Percentiles rank a stretch among this genome's conserved stretches.
Evolutionary conservation across 2,888 invertebrate species (phyloP).

Genomic region (Mechanitis mazaeus): DNA sequence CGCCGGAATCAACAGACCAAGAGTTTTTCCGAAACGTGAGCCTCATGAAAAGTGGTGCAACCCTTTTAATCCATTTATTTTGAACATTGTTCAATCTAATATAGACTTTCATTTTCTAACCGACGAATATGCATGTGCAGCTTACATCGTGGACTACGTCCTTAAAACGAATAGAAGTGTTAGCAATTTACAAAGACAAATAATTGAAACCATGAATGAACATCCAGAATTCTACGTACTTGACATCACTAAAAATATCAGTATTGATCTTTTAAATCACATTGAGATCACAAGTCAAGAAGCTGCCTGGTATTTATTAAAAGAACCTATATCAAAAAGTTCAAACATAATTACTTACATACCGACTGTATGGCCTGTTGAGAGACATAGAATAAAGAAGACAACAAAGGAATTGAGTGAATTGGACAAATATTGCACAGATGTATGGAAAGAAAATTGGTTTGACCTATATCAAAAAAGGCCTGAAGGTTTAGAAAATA

Average conservation of each 20-base stretch:
- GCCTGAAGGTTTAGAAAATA: too few relatives aligned
- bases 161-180: slow-evolving; percentile 43
- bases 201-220: slow-evolving; percentile 35
- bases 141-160: slow-evolving; percentile 46
- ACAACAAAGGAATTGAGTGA: too few relatives aligned
- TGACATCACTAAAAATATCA: slow-evolving; percentile 30
- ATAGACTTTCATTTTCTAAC: slow-evolving; percentile 32
- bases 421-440: too few relatives aligned
- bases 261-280: slow-evolving; percentile 37
- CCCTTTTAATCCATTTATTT: slow-evolving; percentile 49
- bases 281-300: slow-evolving; percentile 49
- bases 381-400: too few relatives aligned
- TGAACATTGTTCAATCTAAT: slow-evolving; percentile 36
- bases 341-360: too few relatives aligned
- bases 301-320: slow-evolving; percentile 38
- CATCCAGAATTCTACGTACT: slow-evolving; percentile 29
- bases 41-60: slow-evolving; percentile 49
- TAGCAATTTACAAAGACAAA: slow-evolving; percentile 38
- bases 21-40: slow-evolving; percentile 39
- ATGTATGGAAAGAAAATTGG: too few relatives aligned
- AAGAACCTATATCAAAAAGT: slow-evolving; percentile 18
- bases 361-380: too few relatives aligned
- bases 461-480: too few relatives aligned
- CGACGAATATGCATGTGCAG: slow-evolving; percentile 40
- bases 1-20: slow-evolving; percentile 44